These are phyloP conservation scores for Nannoperca australis DNA, from an alignment of 2,797 vertebrate genomes.

Conservation along the genomic window DNA sequence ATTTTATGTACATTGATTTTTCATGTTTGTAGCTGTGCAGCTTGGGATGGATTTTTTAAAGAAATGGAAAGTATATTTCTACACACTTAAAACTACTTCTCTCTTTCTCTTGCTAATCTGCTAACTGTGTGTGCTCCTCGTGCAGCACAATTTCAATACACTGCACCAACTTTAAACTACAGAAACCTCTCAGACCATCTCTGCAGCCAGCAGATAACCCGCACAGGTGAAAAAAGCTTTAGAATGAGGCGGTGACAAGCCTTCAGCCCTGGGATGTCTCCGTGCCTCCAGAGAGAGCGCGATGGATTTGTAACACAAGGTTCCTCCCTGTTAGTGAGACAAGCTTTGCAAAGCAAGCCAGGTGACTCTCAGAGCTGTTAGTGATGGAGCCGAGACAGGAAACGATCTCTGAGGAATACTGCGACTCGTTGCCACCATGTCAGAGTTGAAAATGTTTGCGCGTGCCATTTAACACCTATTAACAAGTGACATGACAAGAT, in stretches of 20 bases:
- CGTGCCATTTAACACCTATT: constrained; percentile 13
- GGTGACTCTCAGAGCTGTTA: constrained; percentile 22
- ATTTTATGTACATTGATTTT: constrained; percentile 43
- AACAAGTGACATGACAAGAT: constrained; percentile 25
- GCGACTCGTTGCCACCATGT: constrained; percentile 36
- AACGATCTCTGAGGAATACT: constrained; percentile 12
- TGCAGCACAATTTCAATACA: not conserved
- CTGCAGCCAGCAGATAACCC: constrained; percentile 1
- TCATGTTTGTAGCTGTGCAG: constrained; percentile 21
- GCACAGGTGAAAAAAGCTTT: constrained; percentile 35
- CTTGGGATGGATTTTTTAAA: constrained; percentile 28
- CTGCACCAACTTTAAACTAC: not conserved
- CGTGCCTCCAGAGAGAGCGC: not conserved
- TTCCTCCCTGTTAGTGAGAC: constrained; percentile 29
- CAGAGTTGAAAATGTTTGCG: constrained; percentile 25
- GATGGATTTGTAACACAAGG: constrained; percentile 27
- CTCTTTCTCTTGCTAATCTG: not conserved
- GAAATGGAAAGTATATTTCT: constrained; percentile 1
- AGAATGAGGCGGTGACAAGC: constrained; percentile 27
- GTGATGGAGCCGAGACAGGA: constrained; percentile 31
- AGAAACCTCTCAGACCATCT: constrained; percentile 17
- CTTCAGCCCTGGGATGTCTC: constrained; percentile 26
- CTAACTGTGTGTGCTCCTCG: not conserved
- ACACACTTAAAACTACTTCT: not conserved
- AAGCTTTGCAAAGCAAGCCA: constrained; percentile 13